Base-by-base conservation (phyloP, 2,888 invertebrate species). In the Parnassius smintheus region DNA sequence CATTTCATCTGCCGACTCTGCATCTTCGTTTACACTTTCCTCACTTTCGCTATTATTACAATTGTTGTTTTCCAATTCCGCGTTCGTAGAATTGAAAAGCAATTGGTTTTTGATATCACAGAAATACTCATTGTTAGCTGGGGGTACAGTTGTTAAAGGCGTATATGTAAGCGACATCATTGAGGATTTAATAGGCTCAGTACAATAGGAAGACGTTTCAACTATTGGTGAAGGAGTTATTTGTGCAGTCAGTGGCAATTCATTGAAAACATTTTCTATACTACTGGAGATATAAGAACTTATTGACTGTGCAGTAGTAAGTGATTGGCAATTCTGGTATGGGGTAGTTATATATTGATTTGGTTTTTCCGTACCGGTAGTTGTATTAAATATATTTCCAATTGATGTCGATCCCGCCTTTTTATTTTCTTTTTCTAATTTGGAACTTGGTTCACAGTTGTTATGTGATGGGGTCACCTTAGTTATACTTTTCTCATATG, bases 1-100 rank as follows among this genome's bases (percentile, higher is more conserved):
- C 60, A 64, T 64, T 9, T 64, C 64, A 41, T 64, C 64, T 56
- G 59, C 46, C 41, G 53, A 52, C 12, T 53, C 48, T 0, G 56
- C 9, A 22, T 56, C 13, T 7, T 48, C 56, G 49, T 41, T 12
- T 4, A 44, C 18, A 10, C 45, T 44, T 25, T 25, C 8, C 10
- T 49, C 18, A 13, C 46, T 18, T 52, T 50, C 55, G 49, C 11
- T 54, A 11, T 25, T 56, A 56, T 46, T 52, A 48, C 35, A 53
- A 41, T 10, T 10, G 12, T 41, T 45, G 11, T 11, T 52, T 45
- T 50, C 35, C 25, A 25, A 41, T 12, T n/a, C 13, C 2, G 9
- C 25, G n/a, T 25, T 46, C 52, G 10, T 8, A 12, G 7, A 2
- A 25, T 35, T 59, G 2, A n/a, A n/a, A n/a, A n/a, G 2, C 9